Evolutionary conservation across 2,888 invertebrate genomes (phyloP).

Genomic region (Machimus atricapillus): DNA sequence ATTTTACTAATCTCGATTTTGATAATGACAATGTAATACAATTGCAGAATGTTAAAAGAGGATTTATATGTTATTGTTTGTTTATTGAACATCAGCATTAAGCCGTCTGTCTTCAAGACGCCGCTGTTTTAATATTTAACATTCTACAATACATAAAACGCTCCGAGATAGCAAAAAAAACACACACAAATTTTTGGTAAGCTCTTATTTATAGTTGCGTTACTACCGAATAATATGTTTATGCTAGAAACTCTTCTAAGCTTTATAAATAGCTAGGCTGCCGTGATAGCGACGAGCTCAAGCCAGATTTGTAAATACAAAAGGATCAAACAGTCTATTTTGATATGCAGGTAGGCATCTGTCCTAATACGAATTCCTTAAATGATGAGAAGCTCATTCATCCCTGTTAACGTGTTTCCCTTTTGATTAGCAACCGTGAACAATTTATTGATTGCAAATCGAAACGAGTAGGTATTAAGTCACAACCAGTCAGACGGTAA

Average conservation of each 20-base stretch:
- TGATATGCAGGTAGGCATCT: constrained; percentile 8
- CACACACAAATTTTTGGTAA: background rate
- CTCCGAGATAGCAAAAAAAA: too few relatives aligned
- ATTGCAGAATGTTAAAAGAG: too few relatives aligned
- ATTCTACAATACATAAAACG: too few relatives aligned
- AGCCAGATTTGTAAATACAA: background rate
- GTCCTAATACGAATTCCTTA: background rate
- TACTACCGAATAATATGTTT: background rate
- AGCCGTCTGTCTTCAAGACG: too few relatives aligned
- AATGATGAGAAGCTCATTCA: constrained; percentile 37
- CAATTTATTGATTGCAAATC: constrained; percentile 44
- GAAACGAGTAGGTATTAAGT: constrained; percentile 13
- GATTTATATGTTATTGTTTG: too few relatives aligned
- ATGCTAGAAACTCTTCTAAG: background rate
- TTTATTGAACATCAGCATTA: too few relatives aligned
- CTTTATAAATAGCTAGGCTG: background rate
- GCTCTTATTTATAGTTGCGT: background rate
- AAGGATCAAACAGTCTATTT: constrained; percentile 25
- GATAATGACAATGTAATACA: too few relatives aligned
- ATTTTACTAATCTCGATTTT: too few relatives aligned
- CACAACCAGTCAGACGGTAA: background rate
- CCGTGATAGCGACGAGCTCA: background rate
- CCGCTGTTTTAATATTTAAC: too few relatives aligned
- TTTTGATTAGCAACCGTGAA: constrained; percentile 45
- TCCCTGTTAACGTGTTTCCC: constrained; percentile 40